Base-by-base conservation (phyloP, 2,888 invertebrate genomes). In the Rambutsinella grinnellia region DNA sequence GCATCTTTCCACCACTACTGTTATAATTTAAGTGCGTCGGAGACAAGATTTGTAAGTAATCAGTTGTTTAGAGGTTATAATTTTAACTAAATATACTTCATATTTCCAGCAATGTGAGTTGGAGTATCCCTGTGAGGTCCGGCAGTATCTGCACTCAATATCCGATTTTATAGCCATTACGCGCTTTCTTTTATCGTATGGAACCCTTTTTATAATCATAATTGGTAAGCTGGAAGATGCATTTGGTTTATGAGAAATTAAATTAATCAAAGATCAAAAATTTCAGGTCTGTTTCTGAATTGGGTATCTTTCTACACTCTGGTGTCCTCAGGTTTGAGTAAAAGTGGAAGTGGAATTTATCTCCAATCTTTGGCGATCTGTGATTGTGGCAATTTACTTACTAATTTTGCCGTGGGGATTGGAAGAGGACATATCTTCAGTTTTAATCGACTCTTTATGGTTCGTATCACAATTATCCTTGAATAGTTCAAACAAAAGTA, bases 341-440 rank as follows among this genome's bases (percentile, higher is more conserved):
- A 85, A 66, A 85, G 85, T 51, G 86, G 85, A 76, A 84, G 86
- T 68, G 86, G 86, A 1, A 79, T 87, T 49, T 87, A 87, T 76
- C 81, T 87, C 27, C 81, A 85, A 28, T 85, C 86, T 24, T 84
- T 87, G 24, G 86, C 86, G 26, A 79, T 87, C 56, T 86, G 86
- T 58, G 87, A 87, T 76, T 85, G 85, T 77, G 86, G 86, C 8
- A 86, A 86, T 65, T 80, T 87, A 28, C 67, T 87, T 53, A 84
- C 85, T 66, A 86, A 85, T 81, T 86, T 86, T 78, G 86, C 85
- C 6, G 82, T 86, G 21, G 86, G 86, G 28, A 83, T 87, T 15
- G 85, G 85, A 23, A 84, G 86, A 69, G 85, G 85, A n/a, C 84
- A 85, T 44, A 83, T 83, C 51, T 62, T 76, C 5, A 76, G 71